phyloP scores from a whole-genome alignment of 2,113 vertebrate species.

The Eonycteris spelaea region DNA sequence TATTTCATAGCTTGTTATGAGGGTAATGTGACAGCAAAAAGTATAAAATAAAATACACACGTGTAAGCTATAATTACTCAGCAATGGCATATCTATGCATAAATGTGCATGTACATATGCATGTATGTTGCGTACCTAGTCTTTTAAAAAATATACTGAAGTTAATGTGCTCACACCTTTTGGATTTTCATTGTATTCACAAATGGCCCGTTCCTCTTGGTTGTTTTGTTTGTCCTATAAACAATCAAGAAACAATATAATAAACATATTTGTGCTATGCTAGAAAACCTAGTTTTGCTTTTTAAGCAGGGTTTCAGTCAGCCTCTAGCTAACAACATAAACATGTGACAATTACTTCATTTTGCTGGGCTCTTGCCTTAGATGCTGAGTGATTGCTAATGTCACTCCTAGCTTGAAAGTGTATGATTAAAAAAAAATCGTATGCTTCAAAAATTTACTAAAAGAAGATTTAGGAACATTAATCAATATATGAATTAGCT shows the following conservation, averaged over 20 bases:
- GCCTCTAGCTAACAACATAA: neutral
- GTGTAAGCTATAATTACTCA: neutral
- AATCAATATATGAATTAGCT: neutral
- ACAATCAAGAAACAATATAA: constrained; percentile 57
- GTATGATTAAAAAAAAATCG: neutral
- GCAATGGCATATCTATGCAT: neutral
- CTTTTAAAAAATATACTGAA: constrained; percentile 5
- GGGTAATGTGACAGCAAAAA: neutral
- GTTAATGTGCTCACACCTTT: constrained; percentile 67
- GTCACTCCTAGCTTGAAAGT: neutral
- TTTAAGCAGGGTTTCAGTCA: neutral
- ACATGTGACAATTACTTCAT: neutral
- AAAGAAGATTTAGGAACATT: constrained; percentile 23
- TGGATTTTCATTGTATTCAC: constrained; percentile 66
- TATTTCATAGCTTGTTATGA: constrained; percentile 11
- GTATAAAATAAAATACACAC: neutral
- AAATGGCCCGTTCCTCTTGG: constrained; percentile 21
- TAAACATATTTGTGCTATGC: neutral
- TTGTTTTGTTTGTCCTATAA: constrained; percentile 68
- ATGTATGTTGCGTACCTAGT: neutral
- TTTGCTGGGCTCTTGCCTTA: neutral
- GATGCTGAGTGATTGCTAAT: neutral
- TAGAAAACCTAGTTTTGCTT: constrained; percentile 28
- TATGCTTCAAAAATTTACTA: neutral
- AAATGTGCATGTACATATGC: neutral